Conservation (phyloP, 2,888 invertebrate genomes). For the Chrysolina haemoptera region DNA sequence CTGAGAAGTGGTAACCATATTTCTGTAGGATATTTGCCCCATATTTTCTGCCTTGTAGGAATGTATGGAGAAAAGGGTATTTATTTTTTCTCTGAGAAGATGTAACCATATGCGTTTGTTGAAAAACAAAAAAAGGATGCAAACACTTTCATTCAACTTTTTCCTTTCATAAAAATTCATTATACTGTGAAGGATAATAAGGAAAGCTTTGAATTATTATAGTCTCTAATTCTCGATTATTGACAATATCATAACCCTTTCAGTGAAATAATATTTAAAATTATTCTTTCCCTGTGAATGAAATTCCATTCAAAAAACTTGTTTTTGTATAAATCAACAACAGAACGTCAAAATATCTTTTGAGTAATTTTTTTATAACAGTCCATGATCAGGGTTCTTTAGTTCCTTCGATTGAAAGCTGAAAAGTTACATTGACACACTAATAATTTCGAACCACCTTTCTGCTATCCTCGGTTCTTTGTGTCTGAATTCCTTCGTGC, state of each 20-base stretch:
- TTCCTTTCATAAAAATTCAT: too few species aligned
- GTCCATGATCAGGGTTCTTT: not conserved
- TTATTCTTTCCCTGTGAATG: not conserved
- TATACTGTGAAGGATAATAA: too few species aligned
- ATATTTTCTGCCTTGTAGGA: too few species aligned
- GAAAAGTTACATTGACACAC: constrained; percentile 9
- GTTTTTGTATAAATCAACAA: not conserved
- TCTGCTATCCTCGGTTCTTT: constrained; percentile 12
- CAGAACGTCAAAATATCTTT: not conserved
- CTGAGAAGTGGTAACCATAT: too few species aligned
- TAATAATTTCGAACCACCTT: constrained; percentile 22
- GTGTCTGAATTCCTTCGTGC: constrained; percentile 2
- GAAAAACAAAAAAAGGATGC: too few species aligned
- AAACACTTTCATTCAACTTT: too few species aligned
- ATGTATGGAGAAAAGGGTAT: too few species aligned
- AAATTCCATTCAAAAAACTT: not conserved
- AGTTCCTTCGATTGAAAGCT: constrained; percentile 9
- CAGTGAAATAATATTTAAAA: not conserved
- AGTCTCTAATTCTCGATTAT: not conserved
- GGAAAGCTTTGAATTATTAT: too few species aligned
- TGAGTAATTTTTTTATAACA: not conserved
- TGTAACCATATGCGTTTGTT: too few species aligned
- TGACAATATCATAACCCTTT: not conserved
- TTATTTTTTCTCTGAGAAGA: too few species aligned
- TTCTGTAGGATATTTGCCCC: too few species aligned